Evolutionary conservation across 2,888 invertebrate genomes (phyloP), one percentile per base, ranked within the genome.

Genomic region (Apodemia mormo): DNA sequence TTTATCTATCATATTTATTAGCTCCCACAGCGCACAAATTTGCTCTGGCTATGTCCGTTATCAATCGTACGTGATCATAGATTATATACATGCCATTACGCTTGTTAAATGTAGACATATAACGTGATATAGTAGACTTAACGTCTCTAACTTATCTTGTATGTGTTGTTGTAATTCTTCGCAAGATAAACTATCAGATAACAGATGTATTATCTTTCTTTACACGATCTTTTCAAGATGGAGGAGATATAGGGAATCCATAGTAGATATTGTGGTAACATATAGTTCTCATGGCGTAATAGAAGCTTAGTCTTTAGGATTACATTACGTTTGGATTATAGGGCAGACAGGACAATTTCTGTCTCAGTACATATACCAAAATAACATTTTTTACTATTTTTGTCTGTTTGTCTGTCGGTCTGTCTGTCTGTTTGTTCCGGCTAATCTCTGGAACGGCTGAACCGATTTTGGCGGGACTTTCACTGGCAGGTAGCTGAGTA

Each of bases 111-210:
- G 33, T 61, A 12, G 33, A 33, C 33, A 61, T 30, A 33, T 14
- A 30, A 61, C 33, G 33, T 12, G 61, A 61, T 33, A 33, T 61
- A 33, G 61, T 6, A 61, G 61, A 61, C 61, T 33, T 14, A 33
- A 61, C 61, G 61, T 61, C 61, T 61, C 33, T 61, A 2, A 12
- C 30, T 61, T 61, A 61, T 61, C 61, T 33, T 14, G 61, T 61
- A 61, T 33, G 61, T 61, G 61, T 33, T 61, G 61, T 33, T 61
- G 61, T 61, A 61, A 61, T 61, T 61, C 61, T 61, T 33, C 14
- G 33, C 61, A 2, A 61, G 61, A 61, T 61, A 61, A 33, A 33
- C 12, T 33, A 61, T 61, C 61, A 61, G 61, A 12, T 61, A 61
- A 30, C 30, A 61, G 33, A 61, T 61, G 14, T 7, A 33, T 33